A percentile compares a stretch with the other conserved stretches of the same genome.
These are phyloP conservation scores for Tribolium castaneum DNA, from an alignment of 1,140 invertebrate species.

Conservation along the genomic window DNA sequence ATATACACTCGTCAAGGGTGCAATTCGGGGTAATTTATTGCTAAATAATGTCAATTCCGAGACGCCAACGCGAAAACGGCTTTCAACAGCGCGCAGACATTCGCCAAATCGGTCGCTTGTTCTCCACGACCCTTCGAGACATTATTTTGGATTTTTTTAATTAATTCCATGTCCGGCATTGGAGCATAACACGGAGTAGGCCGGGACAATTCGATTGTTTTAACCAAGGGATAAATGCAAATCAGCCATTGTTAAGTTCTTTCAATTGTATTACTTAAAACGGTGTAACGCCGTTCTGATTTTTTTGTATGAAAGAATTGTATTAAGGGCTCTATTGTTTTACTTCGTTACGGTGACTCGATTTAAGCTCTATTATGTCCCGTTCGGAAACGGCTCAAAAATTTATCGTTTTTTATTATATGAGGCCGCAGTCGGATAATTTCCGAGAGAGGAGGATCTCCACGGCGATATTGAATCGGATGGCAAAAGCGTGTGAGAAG, in stretches of 20 bases:
- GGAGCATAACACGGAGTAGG: conserved; percentile 27
- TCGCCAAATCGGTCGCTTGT: no score
- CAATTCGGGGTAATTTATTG: conserved; percentile 53
- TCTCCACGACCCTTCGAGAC: no score
- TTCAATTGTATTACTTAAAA: conserved; percentile 53
- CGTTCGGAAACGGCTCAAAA: conserved; percentile 50
- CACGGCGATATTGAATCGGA: no score
- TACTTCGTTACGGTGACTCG: conserved; percentile 50
- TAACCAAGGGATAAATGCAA: conserved; percentile 50
- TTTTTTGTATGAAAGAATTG: conserved; percentile 45
- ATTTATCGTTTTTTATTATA: conserved; percentile 50
- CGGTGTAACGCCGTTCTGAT: conserved; percentile 49
- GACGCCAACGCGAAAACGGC: conserved; percentile 35
- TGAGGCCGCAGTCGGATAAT: no score
- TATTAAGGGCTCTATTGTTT: conserved; percentile 52
- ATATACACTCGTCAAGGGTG: conserved; percentile 51
- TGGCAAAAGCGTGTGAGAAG: no score
- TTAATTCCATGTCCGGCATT: conserved; percentile 37
- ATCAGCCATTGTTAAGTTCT: conserved; percentile 53
- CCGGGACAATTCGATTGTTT: conserved; percentile 47
- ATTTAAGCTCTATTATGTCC: conserved; percentile 51
- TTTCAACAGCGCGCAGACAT: background rate
- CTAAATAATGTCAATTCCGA: conserved; percentile 54
- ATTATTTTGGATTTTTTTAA: conserved; percentile 1
- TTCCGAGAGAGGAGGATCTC: no score